Evolutionary conservation across 1,140 invertebrate species (phyloP), one percentile per base, ranked within the genome.

Genomic region (Phocides pigmalion): DNA sequence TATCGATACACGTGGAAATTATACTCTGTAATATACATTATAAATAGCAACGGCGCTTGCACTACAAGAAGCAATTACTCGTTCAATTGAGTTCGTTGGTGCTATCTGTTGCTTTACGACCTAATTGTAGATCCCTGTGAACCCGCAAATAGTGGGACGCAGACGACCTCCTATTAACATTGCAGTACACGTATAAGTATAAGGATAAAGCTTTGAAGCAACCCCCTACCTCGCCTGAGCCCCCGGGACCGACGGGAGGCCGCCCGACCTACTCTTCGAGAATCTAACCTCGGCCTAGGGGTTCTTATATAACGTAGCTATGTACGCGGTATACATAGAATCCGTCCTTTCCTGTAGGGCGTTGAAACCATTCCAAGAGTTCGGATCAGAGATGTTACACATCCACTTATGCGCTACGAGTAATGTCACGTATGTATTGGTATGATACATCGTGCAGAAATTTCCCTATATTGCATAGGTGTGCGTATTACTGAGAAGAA

Each of bases 201-300:
- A 66, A 59, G 53, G 53, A 53, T 53, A 73, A 68, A 74, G 64
- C 72, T 68, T 70, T 51, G 68, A 76, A 71, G 68, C 68, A 72
- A 68, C 70, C 72, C 75, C 75, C 78, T 68, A 64, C 66, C 68
- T 68, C 64, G 70, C 69, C 62, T 65, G 61, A 70, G 70, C 73
- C 74, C 70, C 74, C 74, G 72, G 70, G 68, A 70, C 64, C 65
- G 67, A 66, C 64, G 73, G 70, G 79, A 70, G 79, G 75, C 65
- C 74, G 74, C 66, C 73, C 71, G 71, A 67, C 76, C 41, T 46
- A 46, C 53, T 46, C 41, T 59, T 44, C 25, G 54, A 59, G 41
- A 59, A 59, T 59, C 56, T 59, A 59, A 59, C 56, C 28, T 59
- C 56, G 28, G 56, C 42, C 56, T 59, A 59, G 56, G 25, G 35